Evolutionary conservation across 1,140 invertebrate genomes (phyloP), one percentile per base, ranked within the genome.

Genomic region (Sweltsa coloradensis): DNA sequence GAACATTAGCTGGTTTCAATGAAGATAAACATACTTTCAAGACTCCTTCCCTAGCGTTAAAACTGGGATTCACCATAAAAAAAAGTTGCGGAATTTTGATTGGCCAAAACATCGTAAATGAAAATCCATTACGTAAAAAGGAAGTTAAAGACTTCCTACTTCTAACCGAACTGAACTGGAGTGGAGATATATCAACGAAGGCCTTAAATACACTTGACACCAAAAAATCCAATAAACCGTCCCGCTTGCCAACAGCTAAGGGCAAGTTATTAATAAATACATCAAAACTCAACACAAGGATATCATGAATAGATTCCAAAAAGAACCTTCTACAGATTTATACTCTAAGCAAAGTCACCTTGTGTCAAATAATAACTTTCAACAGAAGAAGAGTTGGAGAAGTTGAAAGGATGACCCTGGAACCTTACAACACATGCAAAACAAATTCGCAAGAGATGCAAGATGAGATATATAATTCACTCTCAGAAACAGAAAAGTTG

Each of bases 381-480:
- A 50, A 50, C 36, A 47, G 45, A 40, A 45, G 34, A 49, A 22
- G 49, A 41, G 49, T 37, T 14, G 44, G 49, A 11, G 49, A 51
- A 50, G 34, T 37, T 11, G 21, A 51, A 3, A 24, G 26, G n/a
- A 16, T 51, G 7, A 16, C n/a, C 11, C 19, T 49, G 3, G 19
- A n/a, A 41, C 11, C n/a, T 29, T 51, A 39, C 31, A 7, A 46
- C 19, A 46, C 14, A 21, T 14, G 3, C 25, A 46, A 45, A 14
- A 6, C 27, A 41, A 40, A 40, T 29, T 3, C 31, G 7, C 4
- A 22, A 34, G 24, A 27, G 36, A 18, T 22, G n/a, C 31, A 26
- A 3, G 27, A 37, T 40, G 36, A 34, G n/a, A 37, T 21, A 7
- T 31, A n/a, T 18, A 21, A 49, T 24, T 39, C 25, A 19, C 21